These are phyloP conservation scores for Myripristis murdjan DNA, from an alignment of 2,797 vertebrate genomes.

Conservation along the genomic window DNA sequence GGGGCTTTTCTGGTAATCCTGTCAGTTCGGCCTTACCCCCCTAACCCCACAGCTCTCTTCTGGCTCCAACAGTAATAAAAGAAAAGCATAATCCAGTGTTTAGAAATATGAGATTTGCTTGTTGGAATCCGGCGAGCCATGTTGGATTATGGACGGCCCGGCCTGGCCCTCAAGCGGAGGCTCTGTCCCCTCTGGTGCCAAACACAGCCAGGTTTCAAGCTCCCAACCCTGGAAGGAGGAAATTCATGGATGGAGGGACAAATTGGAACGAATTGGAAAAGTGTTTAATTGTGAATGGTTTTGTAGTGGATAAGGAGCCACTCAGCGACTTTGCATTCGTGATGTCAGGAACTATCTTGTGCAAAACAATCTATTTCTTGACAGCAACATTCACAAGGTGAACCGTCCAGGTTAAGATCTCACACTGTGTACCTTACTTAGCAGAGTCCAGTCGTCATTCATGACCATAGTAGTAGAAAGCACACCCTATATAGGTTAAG, in stretches of 20 bases:
- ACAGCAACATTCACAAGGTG: too few relatives aligned
- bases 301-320: too few relatives aligned
- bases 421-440: too few relatives aligned
- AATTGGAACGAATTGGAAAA: not conserved
- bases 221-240: not conserved
- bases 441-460: too few relatives aligned
- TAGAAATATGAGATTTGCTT: conserved; percentile 92
- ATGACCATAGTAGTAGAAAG: too few relatives aligned
- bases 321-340: too few relatives aligned
- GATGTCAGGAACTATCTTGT: too few relatives aligned
- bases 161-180: conserved; percentile 39
- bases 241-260: too few relatives aligned
- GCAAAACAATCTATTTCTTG: too few relatives aligned
- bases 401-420: too few relatives aligned
- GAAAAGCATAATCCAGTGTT: conserved; percentile 92
- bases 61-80: conserved; percentile 89
- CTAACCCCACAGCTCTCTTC: conserved; percentile 60
- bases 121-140: conserved; percentile 85
- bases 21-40: conserved; percentile 76
- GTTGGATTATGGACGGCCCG: conserved; percentile 84
- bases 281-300: not conserved
- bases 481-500: too few relatives aligned
- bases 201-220: not conserved
- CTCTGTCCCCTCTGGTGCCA: conserved; percentile 54
- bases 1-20: conserved; percentile 81